A percentile compares a stretch with the other conserved stretches of the same genome.
Evolutionary conservation across 2,797 vertebrate species (phyloP).

Genomic region (Silurus aristotelis): DNA sequence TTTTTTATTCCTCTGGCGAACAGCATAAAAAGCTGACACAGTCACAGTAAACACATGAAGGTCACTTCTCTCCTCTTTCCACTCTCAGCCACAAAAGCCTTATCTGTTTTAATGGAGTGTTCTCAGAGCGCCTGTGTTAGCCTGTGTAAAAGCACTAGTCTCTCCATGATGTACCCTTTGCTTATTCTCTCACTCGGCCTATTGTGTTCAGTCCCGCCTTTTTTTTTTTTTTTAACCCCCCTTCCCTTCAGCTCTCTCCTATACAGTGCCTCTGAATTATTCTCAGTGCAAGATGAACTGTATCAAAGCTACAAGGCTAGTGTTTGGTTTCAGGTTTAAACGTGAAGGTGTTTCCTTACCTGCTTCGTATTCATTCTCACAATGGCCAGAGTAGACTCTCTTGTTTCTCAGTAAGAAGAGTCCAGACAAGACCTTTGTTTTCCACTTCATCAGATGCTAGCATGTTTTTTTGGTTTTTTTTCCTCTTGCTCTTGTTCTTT

Average conservation of each 20-base stretch:
- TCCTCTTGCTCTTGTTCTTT: too few species aligned
- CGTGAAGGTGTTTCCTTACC: conserved; percentile 61
- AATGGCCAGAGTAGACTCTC: conserved; percentile 55
- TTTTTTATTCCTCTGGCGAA: conserved; percentile 37
- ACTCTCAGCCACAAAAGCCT: conserved; percentile 56
- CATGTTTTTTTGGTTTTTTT: conserved; percentile 21
- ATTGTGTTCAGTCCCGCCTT: conserved; percentile 46
- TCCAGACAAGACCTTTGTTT: conserved; percentile 59
- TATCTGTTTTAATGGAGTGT: conserved; percentile 57
- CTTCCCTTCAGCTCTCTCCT: conserved; percentile 30
- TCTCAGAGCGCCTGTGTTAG: conserved; percentile 46
- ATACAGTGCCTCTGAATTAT: conserved; percentile 48
- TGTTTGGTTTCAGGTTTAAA: conserved; percentile 57
- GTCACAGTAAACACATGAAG: conserved; percentile 57
- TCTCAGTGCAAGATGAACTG: conserved; percentile 55
- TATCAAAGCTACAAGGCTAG: conserved; percentile 49
- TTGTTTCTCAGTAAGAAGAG: conserved; percentile 59
- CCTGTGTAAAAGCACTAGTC: conserved; percentile 46
- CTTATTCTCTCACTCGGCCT: conserved; percentile 51
- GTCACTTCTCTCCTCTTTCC: conserved; percentile 57
- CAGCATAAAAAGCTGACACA: conserved; percentile 56
- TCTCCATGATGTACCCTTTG: conserved; percentile 46
- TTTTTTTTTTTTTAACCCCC: background rate
- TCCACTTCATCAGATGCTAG: conserved; percentile 59
- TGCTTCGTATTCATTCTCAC: conserved; percentile 57